Percentiles rank a stretch among this genome's conserved stretches.
Evolutionary conservation across 2,888 invertebrate genomes (phyloP).

Genomic region (Xanthostigma xanthostigma): DNA sequence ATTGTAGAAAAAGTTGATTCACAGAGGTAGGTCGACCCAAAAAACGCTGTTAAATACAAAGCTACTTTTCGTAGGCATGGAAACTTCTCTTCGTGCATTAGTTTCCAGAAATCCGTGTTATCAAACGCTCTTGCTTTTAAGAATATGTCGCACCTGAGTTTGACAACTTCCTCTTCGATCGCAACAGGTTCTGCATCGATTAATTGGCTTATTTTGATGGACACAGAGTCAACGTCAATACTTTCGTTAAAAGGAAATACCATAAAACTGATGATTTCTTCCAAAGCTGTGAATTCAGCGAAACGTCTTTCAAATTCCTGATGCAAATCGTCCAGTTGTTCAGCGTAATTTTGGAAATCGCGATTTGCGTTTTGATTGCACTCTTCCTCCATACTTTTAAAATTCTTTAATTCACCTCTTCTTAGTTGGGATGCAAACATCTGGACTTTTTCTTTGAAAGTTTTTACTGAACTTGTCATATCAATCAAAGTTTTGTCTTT

Average conservation of each 20-base stretch:
- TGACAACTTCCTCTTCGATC: not conserved
- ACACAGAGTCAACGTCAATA: not conserved
- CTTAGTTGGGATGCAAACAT: not conserved
- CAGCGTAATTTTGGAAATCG: not conserved
- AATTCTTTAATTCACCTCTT: constrained; percentile 1
- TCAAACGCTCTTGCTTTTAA: constrained; percentile 4
- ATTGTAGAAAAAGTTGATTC: too few relatives aligned
- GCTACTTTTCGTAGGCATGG: too few relatives aligned
- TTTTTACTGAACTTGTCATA: constrained; percentile 3
- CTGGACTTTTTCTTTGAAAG: not conserved
- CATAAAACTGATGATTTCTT: constrained; percentile 1
- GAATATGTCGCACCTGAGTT: constrained; percentile 4
- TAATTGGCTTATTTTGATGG: not conserved
- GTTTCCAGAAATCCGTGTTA: not conserved
- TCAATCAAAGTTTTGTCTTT: constrained; percentile 1
- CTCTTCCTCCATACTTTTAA: too few relatives aligned
- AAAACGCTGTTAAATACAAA: too few relatives aligned
- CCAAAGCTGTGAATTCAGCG: constrained; percentile 1
- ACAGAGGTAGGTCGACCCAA: too few relatives aligned
- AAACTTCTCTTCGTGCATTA: constrained; percentile 2
- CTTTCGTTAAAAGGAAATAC: too few relatives aligned
- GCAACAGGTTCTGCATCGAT: not conserved
- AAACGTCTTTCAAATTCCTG: not conserved
- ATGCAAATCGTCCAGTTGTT: constrained; percentile 1
- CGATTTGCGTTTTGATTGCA: too few relatives aligned